Conservation (phyloP, 1,140 invertebrate species). For the Mesaphorura yosii region DNA sequence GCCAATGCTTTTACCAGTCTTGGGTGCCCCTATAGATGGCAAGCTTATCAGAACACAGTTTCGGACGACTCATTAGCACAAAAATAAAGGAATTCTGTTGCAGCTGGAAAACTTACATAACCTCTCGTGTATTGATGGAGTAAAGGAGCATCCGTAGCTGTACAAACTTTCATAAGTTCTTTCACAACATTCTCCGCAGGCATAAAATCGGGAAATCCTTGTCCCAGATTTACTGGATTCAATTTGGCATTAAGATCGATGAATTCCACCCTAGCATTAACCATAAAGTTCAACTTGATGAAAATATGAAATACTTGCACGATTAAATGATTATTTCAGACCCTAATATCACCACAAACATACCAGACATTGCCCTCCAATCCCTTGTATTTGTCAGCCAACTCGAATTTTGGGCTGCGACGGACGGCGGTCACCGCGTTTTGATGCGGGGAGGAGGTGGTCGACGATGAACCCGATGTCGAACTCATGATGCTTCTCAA, state of each 20-base stretch:
- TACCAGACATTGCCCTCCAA: slow-evolving; percentile 47
- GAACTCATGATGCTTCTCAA: too few relatives aligned
- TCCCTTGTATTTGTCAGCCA: slow-evolving; percentile 47
- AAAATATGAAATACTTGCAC: not conserved
- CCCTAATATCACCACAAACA: slow-evolving; percentile 12
- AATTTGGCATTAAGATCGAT: slow-evolving; percentile 71
- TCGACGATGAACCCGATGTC: too few relatives aligned
- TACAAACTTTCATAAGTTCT: slow-evolving; percentile 17
- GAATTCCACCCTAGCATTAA: slow-evolving; percentile 77
- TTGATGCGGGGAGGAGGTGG: too few relatives aligned
- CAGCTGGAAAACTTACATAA: slow-evolving; percentile 51
- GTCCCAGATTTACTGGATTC: slow-evolving; percentile 88
- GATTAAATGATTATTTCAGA: not conserved
- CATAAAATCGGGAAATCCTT: slow-evolving; percentile 68
- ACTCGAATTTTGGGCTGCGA: slow-evolving; percentile 47
- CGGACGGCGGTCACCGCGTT: too few relatives aligned
- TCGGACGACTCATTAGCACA: not conserved
- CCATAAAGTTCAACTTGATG: slow-evolving; percentile 16
- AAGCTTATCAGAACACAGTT: not conserved
- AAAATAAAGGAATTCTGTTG: not conserved
- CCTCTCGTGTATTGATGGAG: slow-evolving; percentile 40
- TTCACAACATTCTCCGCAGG: slow-evolving; percentile 14
- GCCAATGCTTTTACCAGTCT: slow-evolving; percentile 70
- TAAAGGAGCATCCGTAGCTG: slow-evolving; percentile 2
- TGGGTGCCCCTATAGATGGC: slow-evolving; percentile 70